Conservation (phyloP, 2,888 invertebrate genomes). For the Cerastoderma edule region DNA sequence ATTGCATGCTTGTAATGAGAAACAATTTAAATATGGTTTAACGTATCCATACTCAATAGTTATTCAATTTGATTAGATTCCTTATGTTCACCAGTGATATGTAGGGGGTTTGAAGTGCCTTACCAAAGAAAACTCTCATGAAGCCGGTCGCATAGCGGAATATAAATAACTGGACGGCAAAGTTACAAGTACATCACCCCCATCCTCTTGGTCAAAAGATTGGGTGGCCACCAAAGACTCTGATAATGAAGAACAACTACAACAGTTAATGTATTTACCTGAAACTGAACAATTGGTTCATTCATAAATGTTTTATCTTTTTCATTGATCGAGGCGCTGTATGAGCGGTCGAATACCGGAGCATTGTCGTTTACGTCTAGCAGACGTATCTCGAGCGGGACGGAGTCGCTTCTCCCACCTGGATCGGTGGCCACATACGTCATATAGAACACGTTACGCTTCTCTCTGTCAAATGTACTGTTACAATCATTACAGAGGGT, state of each 20-base stretch:
- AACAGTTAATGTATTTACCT: not conserved
- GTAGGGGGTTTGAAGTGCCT: too few relatives aligned
- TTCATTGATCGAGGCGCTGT: slow-evolving; percentile 6
- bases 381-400: slow-evolving; percentile 27
- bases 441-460: slow-evolving; percentile 16
- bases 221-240: not conserved
- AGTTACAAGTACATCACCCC: too few relatives aligned
- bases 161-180: too few relatives aligned
- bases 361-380: slow-evolving; percentile 36
- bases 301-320: slow-evolving; percentile 5
- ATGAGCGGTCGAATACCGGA: slow-evolving; percentile 16
- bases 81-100: too few relatives aligned
- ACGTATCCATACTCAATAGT: too few relatives aligned
- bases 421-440: slow-evolving; percentile 32
- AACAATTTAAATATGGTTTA: too few relatives aligned
- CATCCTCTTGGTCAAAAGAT: not conserved
- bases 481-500: slow-evolving; percentile 14
- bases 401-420: slow-evolving; percentile 38
- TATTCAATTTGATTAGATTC: too few relatives aligned
- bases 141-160: too few relatives aligned
- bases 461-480: slow-evolving; percentile 25
- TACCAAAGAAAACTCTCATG: too few relatives aligned
- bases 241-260: not conserved
- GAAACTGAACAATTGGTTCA: slow-evolving; percentile 24
- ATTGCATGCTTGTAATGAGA: too few relatives aligned